Evolutionary conservation across 2,797 vertebrate species (phyloP).

Genomic region (Picus viridis): DNA sequence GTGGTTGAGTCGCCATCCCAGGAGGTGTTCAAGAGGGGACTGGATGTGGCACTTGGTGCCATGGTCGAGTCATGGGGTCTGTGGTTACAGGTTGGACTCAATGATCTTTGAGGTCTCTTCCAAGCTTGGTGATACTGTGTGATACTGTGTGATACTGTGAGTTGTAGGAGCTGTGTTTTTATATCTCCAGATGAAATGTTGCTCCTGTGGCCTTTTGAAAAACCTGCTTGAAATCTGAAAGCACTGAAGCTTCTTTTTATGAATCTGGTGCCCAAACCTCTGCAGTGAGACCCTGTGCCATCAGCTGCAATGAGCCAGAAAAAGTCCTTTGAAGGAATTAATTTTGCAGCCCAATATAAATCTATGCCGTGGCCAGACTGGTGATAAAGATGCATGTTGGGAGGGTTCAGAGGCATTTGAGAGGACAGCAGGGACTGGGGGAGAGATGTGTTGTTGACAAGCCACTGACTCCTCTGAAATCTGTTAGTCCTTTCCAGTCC

Average conservation of each 20-base stretch:
- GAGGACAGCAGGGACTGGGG: background rate
- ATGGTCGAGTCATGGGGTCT: no score
- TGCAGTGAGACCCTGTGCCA: rapidly evolving
- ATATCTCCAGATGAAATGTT: background rate
- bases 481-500: background rate
- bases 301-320: background rate
- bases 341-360: background rate
- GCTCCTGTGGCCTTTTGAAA: background rate
- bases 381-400: background rate
- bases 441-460: background rate
- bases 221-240: constrained; percentile 1
- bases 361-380: background rate
- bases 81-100: no score
- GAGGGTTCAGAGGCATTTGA: background rate
- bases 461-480: background rate
- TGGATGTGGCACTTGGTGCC: no score
- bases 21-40: no score
- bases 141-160: background rate
- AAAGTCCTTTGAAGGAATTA: background rate
- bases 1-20: no score
- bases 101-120: no score
- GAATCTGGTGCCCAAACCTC: background rate
- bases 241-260: background rate
- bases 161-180: background rate
- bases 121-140: no score